Conservation (phyloP, 2,797 vertebrate species). For the Xyrichtys novacula region DNA sequence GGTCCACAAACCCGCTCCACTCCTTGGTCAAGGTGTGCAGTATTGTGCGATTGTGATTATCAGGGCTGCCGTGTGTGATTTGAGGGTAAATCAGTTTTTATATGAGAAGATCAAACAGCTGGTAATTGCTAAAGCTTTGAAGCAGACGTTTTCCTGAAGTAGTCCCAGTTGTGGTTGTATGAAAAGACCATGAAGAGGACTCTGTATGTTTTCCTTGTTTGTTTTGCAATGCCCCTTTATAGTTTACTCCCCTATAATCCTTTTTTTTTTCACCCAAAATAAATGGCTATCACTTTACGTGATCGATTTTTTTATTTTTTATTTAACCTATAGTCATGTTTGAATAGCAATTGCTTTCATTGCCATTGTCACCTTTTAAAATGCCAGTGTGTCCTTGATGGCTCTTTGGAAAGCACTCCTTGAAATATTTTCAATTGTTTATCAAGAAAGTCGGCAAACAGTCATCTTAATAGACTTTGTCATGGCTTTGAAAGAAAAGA, state of each 20-base stretch:
- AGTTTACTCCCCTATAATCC: too few species aligned
- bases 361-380: neutral
- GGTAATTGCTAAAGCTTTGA: neutral
- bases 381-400: too few species aligned
- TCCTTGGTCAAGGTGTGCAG: neutral
- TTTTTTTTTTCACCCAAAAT: too few species aligned
- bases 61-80: conserved; percentile 11
- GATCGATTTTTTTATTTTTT: neutral
- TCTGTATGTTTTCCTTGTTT: neutral
- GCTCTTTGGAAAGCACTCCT: neutral
- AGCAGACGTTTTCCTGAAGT: neutral
- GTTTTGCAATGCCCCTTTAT: too few species aligned
- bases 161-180: neutral
- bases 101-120: neutral
- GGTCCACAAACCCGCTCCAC: neutral
- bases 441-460: too few species aligned
- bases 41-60: neutral
- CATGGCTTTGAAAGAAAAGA: too few species aligned
- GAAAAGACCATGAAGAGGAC: neutral
- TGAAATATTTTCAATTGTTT: neutral
- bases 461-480: too few species aligned
- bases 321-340: neutral
- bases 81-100: neutral
- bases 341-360: neutral
- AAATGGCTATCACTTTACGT: neutral